Evolutionary conservation across 37 sponge, comb jelly and placozoan genomes (phyloP), one percentile per base, ranked within the genome.

Genomic region (Chondrilla cf. caribensis): DNA sequence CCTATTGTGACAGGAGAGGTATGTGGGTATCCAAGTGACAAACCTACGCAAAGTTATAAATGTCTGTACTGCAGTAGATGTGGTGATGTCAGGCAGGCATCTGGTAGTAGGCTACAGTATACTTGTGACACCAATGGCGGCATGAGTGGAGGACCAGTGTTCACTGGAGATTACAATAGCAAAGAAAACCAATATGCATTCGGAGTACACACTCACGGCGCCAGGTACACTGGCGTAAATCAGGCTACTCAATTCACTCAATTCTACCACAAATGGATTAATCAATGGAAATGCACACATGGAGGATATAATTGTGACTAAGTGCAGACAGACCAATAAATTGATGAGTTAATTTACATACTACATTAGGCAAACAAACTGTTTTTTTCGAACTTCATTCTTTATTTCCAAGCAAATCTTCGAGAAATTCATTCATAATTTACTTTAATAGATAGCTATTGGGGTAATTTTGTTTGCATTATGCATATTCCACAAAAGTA

Each of bases 1-100:
- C 76, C 76, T 25, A 73, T n/a, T 43, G 44, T 42, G 24, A 22
- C 41, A 8, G 76, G 41, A 43, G 76, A 73, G 44, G 24, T 42
- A 15, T 73, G 76, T 6, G 76, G 76, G 17, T 73, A 73, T 42
- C 76, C 41, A 43, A 43, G 76, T 22, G 76, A 73, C 76, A 73
- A 73, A 37, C 31, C n/a, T 41, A 15, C 3, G 21, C 14, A 19
- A 18, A 38, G 38, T 6, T 73, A 38, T 43, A 1, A 39, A 0
- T 73, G 76, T 43, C 36, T 43, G n/a, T 73, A 73, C 24, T 73
- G 76, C 76, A 21, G 44, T 40, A 42, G 5, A 14, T 73, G 76
- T 39, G 15, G 1, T 73, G 76, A 39, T 42, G 9, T 70, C 40
- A 29, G 18, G 8, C 19, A 8, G 2, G 6, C 31, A 9, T 31